These are phyloP conservation scores for Petromus typicus DNA, from an alignment of 2,113 vertebrate genomes.

Conservation along the genomic window DNA sequence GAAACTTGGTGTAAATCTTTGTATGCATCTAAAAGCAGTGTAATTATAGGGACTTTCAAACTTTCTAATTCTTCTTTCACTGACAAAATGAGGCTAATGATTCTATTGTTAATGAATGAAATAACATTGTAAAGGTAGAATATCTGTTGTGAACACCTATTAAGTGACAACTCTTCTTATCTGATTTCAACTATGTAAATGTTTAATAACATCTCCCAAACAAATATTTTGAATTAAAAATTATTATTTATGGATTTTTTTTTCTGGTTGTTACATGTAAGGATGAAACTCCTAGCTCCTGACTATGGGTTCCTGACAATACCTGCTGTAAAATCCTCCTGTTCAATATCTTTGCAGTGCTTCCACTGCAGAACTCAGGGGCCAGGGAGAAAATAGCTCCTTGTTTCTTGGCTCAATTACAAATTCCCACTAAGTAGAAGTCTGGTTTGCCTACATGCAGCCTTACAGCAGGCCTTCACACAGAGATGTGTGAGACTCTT, in stretches of 20 bases:
- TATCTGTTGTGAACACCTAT: not conserved
- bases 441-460: not conserved
- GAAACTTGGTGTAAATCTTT: constrained; percentile 32
- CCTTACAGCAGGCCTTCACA: not conserved
- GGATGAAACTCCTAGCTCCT: constrained; percentile 18
- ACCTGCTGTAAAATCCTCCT: not conserved
- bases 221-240: constrained; percentile 42
- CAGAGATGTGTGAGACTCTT: not conserved
- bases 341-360: constrained; percentile 4
- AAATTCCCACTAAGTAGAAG: constrained; percentile 31
- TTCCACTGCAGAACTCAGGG: not conserved
- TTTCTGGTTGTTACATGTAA: not conserved
- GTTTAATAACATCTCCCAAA: constrained; percentile 40
- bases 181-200: constrained; percentile 46
- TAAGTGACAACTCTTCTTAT: constrained; percentile 40
- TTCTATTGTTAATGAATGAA: constrained; percentile 26
- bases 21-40: not conserved
- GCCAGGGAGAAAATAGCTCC: not conserved
- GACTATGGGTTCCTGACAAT: constrained; percentile 42
- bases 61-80: constrained; percentile 20
- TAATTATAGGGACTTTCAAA: constrained; percentile 11
- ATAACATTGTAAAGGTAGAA: constrained; percentile 42
- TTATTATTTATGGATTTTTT: not conserved
- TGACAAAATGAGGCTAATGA: constrained; percentile 32
- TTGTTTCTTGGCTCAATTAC: constrained; percentile 47